Conservation (phyloP, 2,797 vertebrate species). For the Lindbergichthys nudifrons region DNA sequence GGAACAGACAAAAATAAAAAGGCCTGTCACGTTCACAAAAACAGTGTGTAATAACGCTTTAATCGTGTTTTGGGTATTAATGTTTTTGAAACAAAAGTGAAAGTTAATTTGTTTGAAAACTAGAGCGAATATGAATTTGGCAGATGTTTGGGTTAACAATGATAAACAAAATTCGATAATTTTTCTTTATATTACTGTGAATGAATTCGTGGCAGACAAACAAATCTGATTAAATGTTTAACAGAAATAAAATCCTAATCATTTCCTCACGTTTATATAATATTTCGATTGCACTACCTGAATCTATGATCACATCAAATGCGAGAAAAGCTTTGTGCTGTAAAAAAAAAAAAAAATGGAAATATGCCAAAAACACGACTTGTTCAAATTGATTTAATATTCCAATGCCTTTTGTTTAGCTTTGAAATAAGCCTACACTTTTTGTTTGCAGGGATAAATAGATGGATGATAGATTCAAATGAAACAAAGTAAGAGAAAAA, state of each 20-base stretch:
- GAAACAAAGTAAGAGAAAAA: neutral
- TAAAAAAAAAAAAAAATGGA: too few relatives aligned
- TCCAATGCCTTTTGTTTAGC: neutral
- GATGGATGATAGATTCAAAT: neutral
- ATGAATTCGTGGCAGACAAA: neutral
- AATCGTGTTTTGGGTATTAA: too few relatives aligned
- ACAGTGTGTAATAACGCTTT: neutral
- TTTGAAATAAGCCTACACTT: neutral
- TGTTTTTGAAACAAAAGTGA: neutral
- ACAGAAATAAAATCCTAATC: neutral
- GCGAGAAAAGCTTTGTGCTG: too few relatives aligned
- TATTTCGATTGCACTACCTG: neutral
- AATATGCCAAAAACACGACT: neutral
- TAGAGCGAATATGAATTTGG: accelerated
- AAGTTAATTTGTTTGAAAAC: neutral
- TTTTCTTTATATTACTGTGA: neutral
- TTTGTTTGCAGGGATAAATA: neutral
- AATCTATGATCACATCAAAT: neutral
- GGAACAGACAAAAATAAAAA: slow-evolving; percentile 10
- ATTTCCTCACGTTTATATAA: neutral
- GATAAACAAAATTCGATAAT: too few relatives aligned
- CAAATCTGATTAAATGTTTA: neutral
- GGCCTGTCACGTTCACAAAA: slow-evolving; percentile 2
- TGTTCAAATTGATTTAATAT: neutral
- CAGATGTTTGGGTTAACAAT: neutral